Evolutionary conservation across 2,797 vertebrate genomes (phyloP).

Genomic region (Pseudochromis fuscus): DNA sequence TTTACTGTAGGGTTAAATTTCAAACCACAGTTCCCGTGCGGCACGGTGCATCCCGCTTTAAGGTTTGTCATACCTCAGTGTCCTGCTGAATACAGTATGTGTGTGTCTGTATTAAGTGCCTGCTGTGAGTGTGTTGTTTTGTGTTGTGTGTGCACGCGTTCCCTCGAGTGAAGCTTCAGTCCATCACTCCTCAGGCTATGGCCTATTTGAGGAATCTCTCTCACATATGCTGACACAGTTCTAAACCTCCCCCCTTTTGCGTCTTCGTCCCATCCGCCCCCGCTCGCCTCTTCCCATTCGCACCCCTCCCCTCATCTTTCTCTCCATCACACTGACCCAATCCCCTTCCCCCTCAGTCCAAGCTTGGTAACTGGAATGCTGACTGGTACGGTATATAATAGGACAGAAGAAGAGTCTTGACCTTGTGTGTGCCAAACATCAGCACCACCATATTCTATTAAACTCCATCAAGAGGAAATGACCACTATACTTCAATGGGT

Average conservation of each 20-base stretch:
- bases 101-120: slow-evolving; percentile 27
- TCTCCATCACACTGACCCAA: slow-evolving; percentile 30
- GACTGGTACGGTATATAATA: slow-evolving; percentile 64
- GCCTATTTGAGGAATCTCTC: slow-evolving; percentile 77
- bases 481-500: not conserved
- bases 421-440: slow-evolving; percentile 43
- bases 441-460: slow-evolving; percentile 20
- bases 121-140: slow-evolving; percentile 42
- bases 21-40: slow-evolving; percentile 63
- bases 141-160: slow-evolving; percentile 37
- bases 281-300: slow-evolving; percentile 13
- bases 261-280: slow-evolving; percentile 22
- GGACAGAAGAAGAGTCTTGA: slow-evolving; percentile 55
- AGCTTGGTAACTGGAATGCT: slow-evolving; percentile 61
- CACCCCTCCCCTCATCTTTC: slow-evolving; percentile 35
- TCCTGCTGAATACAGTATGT: slow-evolving; percentile 17
- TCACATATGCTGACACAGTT: slow-evolving; percentile 81
- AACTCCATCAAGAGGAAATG: slow-evolving; percentile 25
- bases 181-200: slow-evolving; percentile 73
- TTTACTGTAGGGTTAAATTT: slow-evolving; percentile 85
- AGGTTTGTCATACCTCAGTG: slow-evolving; percentile 36
- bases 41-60: slow-evolving; percentile 60
- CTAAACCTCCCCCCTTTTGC: slow-evolving; percentile 33
- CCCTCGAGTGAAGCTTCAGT: slow-evolving; percentile 49
- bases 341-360: slow-evolving; percentile 13